Evolutionary conservation across 1,140 invertebrate species (phyloP).

Genomic region (Cydia splendana): DNA sequence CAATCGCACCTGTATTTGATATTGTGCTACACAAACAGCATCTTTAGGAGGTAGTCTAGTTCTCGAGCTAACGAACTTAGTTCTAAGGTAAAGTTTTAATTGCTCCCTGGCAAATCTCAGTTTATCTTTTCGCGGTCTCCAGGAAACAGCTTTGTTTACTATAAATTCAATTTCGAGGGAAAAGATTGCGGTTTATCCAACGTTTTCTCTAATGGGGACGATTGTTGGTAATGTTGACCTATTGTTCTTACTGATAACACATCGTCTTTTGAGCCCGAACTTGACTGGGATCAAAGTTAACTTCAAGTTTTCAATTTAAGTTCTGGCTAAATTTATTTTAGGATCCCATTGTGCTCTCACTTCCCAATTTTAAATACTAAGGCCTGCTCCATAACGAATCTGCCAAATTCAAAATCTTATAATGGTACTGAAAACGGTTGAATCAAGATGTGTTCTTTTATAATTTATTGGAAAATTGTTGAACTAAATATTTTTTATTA

Average conservation of each 20-base stretch:
- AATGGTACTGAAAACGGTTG: no score
- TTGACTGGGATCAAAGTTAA: background rate
- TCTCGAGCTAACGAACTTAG: constrained; percentile 64
- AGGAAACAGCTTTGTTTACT: constrained; percentile 68
- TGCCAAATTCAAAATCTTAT: no score
- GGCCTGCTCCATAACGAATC: no score
- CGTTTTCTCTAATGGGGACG: constrained; percentile 14
- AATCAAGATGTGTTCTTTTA: no score
- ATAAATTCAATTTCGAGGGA: constrained; percentile 68
- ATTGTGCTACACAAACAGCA: no score
- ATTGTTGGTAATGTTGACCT: constrained; percentile 1
- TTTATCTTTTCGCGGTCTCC: constrained; percentile 72
- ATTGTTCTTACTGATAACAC: constrained; percentile 21
- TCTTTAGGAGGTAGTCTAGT: background rate
- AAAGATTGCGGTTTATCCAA: constrained; percentile 53
- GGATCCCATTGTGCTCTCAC: background rate
- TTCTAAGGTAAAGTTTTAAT: constrained; percentile 77
- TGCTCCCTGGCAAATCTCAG: constrained; percentile 68
- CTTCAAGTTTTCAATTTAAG: background rate
- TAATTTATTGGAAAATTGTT: no score
- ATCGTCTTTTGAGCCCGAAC: background rate
- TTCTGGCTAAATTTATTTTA: background rate
- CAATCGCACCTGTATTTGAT: no score
- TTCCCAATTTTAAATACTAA: no score
- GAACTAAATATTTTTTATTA: no score